Evolutionary conservation across 2,797 vertebrate genomes (phyloP).

Genomic region (Etheostoma perlongum): DNA sequence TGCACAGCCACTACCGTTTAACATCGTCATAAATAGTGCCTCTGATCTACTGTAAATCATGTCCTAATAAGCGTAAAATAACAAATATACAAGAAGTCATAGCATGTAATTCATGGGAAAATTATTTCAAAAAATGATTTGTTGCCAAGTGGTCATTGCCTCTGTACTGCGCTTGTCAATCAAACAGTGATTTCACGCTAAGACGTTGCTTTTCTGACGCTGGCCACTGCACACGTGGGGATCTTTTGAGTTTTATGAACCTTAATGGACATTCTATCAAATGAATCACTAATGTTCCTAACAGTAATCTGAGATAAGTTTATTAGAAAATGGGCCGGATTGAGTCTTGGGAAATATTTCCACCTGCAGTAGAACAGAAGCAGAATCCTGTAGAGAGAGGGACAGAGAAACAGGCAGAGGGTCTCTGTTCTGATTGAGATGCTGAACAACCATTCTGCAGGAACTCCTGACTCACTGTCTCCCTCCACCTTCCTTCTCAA

Average conservation of each 20-base stretch:
- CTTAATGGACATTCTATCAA: neutral
- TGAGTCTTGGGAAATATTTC: neutral
- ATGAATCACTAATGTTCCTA: neutral
- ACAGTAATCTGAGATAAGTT: neutral
- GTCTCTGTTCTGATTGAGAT: slow-evolving; percentile 51
- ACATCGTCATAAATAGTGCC: neutral
- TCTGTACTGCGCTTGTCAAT: neutral
- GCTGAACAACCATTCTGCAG: slow-evolving; percentile 55
- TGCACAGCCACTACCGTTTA: slow-evolving; percentile 4
- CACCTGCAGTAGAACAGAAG: neutral
- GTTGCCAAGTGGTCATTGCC: too few species aligned
- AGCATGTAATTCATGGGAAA: neutral
- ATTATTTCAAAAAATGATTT: too few species aligned
- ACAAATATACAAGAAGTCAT: neutral
- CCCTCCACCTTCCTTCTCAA: slow-evolving; percentile 47
- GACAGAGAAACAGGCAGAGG: slow-evolving; percentile 8
- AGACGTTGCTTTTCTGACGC: neutral
- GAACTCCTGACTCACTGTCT: slow-evolving; percentile 63
- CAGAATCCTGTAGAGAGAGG: neutral
- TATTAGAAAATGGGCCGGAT: neutral
- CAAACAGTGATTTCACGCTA: neutral
- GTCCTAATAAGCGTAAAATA: neutral
- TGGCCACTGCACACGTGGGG: too few species aligned
- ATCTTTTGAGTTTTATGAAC: neutral
- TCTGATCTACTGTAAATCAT: neutral